Evolutionary conservation across 2,113 vertebrate species (phyloP).

Genomic region (Macaca mulatta): DNA sequence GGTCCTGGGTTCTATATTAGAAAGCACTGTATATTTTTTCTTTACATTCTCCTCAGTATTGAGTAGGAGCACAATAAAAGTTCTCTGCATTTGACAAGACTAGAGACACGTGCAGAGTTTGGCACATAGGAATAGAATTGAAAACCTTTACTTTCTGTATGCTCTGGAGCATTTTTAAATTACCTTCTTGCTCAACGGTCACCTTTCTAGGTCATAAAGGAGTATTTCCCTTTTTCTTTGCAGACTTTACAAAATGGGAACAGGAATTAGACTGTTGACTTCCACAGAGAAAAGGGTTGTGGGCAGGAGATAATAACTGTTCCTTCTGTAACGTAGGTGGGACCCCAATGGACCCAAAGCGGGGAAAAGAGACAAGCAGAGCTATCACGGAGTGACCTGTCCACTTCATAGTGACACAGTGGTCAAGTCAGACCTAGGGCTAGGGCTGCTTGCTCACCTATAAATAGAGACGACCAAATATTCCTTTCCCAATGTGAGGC

Average conservation of each 20-base stretch:
- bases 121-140: not conserved
- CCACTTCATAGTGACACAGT: not conserved
- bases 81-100: not conserved
- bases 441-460: not conserved
- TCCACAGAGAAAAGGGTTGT: not conserved
- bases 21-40: not conserved
- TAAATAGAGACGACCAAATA: not conserved
- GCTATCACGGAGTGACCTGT: too few relatives aligned
- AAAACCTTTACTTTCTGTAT: not conserved
- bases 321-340: not conserved
- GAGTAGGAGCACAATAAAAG: not conserved
- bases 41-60: not conserved
- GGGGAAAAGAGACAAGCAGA: not conserved
- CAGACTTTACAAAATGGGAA: not conserved
- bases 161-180: not conserved
- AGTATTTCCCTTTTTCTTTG: not conserved
- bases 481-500: not conserved
- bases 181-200: not conserved
- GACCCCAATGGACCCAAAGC: not conserved
- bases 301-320: not conserved
- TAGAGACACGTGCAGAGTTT: not conserved
- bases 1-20: not conserved
- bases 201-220: not conserved
- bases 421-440: not conserved
- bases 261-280: not conserved